Conservation (phyloP, 1,140 invertebrate species). For the Neotoxoptera formosana region DNA sequence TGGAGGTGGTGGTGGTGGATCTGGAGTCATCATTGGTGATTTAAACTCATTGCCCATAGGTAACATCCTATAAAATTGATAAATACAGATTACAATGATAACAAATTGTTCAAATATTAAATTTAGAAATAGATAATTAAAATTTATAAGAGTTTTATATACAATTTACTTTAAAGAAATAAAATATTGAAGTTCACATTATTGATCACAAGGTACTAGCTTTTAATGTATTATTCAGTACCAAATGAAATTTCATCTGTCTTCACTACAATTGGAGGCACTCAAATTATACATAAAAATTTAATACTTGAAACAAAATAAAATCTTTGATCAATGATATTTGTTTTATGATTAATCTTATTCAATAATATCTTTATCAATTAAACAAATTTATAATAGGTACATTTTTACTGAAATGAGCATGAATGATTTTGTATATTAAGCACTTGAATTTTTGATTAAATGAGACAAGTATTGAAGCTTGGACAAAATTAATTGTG, state of each 20-base stretch:
- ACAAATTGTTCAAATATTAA: background rate
- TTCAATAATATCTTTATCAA: background rate
- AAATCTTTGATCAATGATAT: background rate
- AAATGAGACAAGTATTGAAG: background rate
- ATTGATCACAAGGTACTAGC: slow-evolving; percentile 50
- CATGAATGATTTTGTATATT: background rate
- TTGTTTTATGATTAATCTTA: background rate
- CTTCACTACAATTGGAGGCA: background rate
- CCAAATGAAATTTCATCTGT: background rate
- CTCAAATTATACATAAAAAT: background rate
- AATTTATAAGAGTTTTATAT: background rate
- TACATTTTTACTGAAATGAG: background rate
- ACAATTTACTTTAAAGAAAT: background rate
- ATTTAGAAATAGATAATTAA: background rate
- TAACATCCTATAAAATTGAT: slow-evolving; percentile 52
- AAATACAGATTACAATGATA: background rate
- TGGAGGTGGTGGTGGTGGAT: slow-evolving; percentile 66
- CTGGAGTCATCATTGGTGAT: slow-evolving; percentile 66
- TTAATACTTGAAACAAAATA: background rate
- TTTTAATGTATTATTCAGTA: slow-evolving; percentile 43
- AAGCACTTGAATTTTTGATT: background rate
- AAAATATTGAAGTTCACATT: background rate
- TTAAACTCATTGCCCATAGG: slow-evolving; percentile 68
- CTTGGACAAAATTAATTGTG: background rate
- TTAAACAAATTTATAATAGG: background rate